Percentiles rank a stretch among this genome's conserved stretches.
These are phyloP conservation scores for Eupithecia tripunctaria DNA, from an alignment of 2,888 invertebrate genomes.

Conservation along the genomic window DNA sequence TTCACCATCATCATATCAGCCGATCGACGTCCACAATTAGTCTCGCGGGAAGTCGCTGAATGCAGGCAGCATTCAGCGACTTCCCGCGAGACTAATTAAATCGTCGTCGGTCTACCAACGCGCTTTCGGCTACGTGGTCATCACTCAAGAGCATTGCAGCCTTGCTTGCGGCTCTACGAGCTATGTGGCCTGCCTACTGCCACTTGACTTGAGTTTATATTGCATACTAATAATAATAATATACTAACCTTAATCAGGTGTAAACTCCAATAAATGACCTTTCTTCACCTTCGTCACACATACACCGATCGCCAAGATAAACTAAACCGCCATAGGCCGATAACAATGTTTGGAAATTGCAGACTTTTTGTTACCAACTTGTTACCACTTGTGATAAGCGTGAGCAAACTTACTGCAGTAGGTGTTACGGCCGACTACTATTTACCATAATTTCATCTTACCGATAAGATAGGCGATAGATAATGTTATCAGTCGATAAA, in stretches of 20 bases:
- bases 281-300: conserved; percentile 11
- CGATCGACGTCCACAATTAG: too few relatives aligned
- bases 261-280: conserved; percentile 9
- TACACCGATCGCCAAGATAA: conserved; percentile 12
- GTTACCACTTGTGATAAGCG: conserved; percentile 50
- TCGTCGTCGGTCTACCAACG: too few relatives aligned
- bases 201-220: too few relatives aligned
- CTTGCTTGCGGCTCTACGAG: too few relatives aligned
- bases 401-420: conserved; percentile 58
- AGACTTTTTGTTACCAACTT: conserved; percentile 50
- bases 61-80: too few relatives aligned
- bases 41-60: too few relatives aligned
- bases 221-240: too few relatives aligned
- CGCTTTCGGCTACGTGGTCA: too few relatives aligned
- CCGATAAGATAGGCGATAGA: conserved; percentile 60
- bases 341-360: conserved; percentile 57
- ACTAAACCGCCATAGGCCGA: conserved; percentile 43
- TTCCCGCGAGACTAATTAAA: too few relatives aligned
- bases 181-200: too few relatives aligned
- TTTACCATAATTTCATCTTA: conserved; percentile 72
- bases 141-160: too few relatives aligned
- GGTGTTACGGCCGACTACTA: conserved; percentile 49
- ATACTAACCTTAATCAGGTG: conserved; percentile 1
- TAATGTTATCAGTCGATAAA: conserved; percentile 45
- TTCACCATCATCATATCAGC: too few relatives aligned